Evolutionary conservation across 2,113 vertebrate species (phyloP).

Genomic region (Larimichthys crocea): DNA sequence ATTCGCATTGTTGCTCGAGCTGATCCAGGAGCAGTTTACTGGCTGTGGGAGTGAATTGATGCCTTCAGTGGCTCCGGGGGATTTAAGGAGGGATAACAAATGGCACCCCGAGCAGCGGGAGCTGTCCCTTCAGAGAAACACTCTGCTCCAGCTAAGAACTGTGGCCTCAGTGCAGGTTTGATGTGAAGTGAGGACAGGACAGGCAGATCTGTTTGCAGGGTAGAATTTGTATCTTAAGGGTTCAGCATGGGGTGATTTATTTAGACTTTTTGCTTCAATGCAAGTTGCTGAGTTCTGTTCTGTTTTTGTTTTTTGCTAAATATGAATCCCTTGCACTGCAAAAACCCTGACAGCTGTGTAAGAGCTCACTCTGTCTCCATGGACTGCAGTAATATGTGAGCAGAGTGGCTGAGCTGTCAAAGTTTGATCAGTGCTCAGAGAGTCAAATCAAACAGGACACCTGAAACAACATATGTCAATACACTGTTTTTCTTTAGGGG

Average conservation of each 20-base stretch:
- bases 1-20: slow-evolving; percentile 30
- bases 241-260: too few relatives aligned
- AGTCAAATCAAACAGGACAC: too few relatives aligned
- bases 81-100: slow-evolving; percentile 12
- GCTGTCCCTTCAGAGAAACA: slow-evolving; percentile 65
- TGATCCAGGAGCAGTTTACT: slow-evolving; percentile 19
- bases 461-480: background rate
- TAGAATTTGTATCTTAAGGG: background rate
- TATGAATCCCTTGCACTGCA: too few relatives aligned
- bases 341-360: background rate
- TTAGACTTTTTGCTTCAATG: background rate
- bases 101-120: slow-evolving; percentile 20
- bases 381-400: background rate
- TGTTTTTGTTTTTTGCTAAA: too few relatives aligned
- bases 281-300: background rate
- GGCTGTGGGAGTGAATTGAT: background rate
- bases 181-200: background rate
- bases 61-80: background rate
- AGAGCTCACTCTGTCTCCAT: background rate
- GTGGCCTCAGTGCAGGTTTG: slow-evolving; percentile 16
- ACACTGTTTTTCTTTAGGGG: background rate
- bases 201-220: background rate
- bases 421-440: background rate
- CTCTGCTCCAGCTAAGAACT: slow-evolving; percentile 10
- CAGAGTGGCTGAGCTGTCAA: background rate